Percentiles rank a stretch among this genome's conserved stretches.
Conservation (phyloP, 2,113 vertebrate genomes). For the Podocnemis expansa region DNA sequence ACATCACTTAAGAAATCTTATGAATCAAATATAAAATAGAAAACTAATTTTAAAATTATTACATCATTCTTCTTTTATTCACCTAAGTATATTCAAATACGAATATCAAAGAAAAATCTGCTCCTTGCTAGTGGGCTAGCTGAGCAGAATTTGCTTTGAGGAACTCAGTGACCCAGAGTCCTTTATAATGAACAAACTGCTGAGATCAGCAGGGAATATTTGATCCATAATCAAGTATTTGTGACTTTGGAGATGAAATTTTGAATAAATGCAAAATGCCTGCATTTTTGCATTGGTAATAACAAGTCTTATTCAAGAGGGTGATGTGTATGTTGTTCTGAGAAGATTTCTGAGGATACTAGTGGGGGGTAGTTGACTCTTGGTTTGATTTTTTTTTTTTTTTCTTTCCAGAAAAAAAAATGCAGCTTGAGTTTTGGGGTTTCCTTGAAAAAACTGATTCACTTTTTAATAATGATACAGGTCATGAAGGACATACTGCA, state of each 20-base stretch:
- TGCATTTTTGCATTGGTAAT: not conserved
- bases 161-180: not conserved
- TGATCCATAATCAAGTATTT: not conserved
- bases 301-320: not conserved
- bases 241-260: not conserved
- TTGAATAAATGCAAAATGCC: not conserved
- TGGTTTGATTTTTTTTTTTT: not conserved
- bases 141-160: not conserved
- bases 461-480: not conserved
- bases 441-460: not conserved
- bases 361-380: not conserved
- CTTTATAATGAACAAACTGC: not conserved
- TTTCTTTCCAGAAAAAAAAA: not conserved
- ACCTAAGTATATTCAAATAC: not conserved
- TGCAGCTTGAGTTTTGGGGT: not conserved
- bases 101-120: not conserved
- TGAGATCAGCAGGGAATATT: not conserved
- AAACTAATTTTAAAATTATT: not conserved
- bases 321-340: not conserved
- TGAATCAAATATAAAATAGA: not conserved
- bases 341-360: not conserved
- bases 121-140: not conserved
- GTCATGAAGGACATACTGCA: not conserved
- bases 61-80: not conserved
- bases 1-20: not conserved